Evolutionary conservation across 2,113 vertebrate genomes (phyloP), one percentile per base, ranked within the genome.

Genomic region (Melanostigma gelatinosum): DNA sequence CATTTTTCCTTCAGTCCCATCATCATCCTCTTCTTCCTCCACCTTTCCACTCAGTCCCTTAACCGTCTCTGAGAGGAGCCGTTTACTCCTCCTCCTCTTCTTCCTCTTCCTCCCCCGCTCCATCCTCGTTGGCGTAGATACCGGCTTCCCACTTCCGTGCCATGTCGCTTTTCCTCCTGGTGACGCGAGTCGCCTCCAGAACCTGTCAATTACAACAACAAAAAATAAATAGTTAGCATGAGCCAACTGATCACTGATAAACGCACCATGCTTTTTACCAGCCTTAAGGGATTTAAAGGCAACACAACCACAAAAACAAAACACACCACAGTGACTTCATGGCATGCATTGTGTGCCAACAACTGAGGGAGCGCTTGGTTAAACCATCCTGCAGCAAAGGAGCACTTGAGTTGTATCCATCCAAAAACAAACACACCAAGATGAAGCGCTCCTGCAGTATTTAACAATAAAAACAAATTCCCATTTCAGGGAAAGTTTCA

Each of bases 61-160:
- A 24, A 69, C 50, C 55, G 58, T 83, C 75, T 73, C 55, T 72
- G 4, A 73, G 61, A 86, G 75, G 54, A 90, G 1, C 29, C 6
- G 27, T 83, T 91, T 94, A 96, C 63, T 87, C 77, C n/a, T 92
- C 87, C 32, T 96, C 87, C 3, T 89, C 88, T 2, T 91, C 88
- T 0, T 92, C 91, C 0, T 93, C 92, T 0, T 93, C 94, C 0
- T 94, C 96, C 6, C 97, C 94, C 0, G 93, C 91, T 72, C 96
- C 97, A 29, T 97, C 97, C 29, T 96, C 96, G 85, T 99, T 99
- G 91, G 97, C 95, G 12, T 99, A 99, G 83, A 99, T 96, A 18
- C 98, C 98, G 0, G 98, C 98, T 84, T 99, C 98, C 98, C 98
- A 99, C 66, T 96, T 97, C 76, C 97, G 84, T 0, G 98, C 97